Conservation (phyloP, 2,797 vertebrate species). For the Mareca strepera region DNA sequence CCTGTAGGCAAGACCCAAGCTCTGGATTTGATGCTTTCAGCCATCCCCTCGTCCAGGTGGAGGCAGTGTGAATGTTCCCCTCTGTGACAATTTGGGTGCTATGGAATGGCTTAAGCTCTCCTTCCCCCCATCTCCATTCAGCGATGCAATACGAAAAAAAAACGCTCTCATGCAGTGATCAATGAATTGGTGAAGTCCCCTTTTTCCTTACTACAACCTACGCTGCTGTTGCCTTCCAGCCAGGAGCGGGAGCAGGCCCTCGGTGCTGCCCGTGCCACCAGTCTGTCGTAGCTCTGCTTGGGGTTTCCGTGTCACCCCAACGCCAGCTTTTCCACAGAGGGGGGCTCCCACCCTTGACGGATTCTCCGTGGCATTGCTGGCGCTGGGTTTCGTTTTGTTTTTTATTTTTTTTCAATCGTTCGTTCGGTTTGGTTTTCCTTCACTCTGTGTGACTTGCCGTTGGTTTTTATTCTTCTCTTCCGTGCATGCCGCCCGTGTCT, state of each 20-base stretch:
- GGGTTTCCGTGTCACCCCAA: constrained; percentile 43
- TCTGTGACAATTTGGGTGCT: constrained; percentile 57
- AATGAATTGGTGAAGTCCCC: neutral
- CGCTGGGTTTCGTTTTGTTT: neutral
- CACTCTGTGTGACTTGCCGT: constrained; percentile 47
- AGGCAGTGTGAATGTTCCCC: constrained; percentile 55
- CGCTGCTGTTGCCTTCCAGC: neutral
- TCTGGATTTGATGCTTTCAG: neutral
- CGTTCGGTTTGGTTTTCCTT: neutral
- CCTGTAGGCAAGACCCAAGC: neutral
- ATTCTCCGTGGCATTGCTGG: constrained; percentile 61
- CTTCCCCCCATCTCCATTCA: constrained; percentile 49
- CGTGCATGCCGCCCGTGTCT: constrained; percentile 56
- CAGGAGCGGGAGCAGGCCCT: neutral
- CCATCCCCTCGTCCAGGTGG: neutral
- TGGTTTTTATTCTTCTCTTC: constrained; percentile 60
- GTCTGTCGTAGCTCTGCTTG: constrained; percentile 22
- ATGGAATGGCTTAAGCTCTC: constrained; percentile 52
- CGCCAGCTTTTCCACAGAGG: constrained; percentile 31
- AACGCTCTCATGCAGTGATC: constrained; percentile 66
- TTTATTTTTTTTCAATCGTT: neutral
- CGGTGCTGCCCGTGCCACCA: neutral
- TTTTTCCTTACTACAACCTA: neutral
- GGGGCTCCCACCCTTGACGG: constrained; percentile 26
- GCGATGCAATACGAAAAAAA: neutral